Percentiles rank a stretch among this genome's conserved stretches.
These are phyloP conservation scores for Trachelus stipa DNA, from an alignment of 2,888 invertebrate species.

Conservation along the genomic window DNA sequence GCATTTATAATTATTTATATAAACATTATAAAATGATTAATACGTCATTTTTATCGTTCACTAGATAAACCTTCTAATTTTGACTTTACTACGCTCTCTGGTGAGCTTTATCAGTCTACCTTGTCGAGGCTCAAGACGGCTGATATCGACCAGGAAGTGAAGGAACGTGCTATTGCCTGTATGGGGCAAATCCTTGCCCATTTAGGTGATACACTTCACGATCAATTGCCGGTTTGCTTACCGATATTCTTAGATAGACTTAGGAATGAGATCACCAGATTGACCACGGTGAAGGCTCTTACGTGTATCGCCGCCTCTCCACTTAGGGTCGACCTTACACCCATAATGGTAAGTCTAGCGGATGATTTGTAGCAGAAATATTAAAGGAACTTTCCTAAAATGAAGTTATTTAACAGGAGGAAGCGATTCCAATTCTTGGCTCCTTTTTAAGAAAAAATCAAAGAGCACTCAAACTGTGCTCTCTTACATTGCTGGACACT, in stretches of 20 bases:
- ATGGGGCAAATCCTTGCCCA: slow-evolving; percentile 95
- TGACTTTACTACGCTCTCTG: slow-evolving; percentile 83
- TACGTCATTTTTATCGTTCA: not conserved
- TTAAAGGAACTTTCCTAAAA: not conserved
- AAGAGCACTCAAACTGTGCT: slow-evolving; percentile 91
- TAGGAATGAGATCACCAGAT: slow-evolving; percentile 95
- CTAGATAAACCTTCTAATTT: slow-evolving; percentile 69
- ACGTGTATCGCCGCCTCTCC: slow-evolving; percentile 95
- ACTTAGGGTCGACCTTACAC: slow-evolving; percentile 83
- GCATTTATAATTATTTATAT: not conserved
- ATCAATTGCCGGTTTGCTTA: slow-evolving; percentile 85
- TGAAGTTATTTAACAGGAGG: slow-evolving; percentile 69
- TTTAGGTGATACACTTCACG: slow-evolving; percentile 86
- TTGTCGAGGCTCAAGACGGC: slow-evolving; percentile 89
- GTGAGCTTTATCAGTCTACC: slow-evolving; percentile 86
- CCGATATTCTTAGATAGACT: slow-evolving; percentile 96
- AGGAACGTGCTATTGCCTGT: slow-evolving; percentile 96
- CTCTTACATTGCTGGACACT: slow-evolving; percentile 89
- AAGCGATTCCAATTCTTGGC: slow-evolving; percentile 91
- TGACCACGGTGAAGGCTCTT: slow-evolving; percentile 95
- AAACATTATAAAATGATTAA: not conserved
- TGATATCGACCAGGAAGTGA: slow-evolving; percentile 99
- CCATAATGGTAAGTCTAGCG: slow-evolving; percentile 75
- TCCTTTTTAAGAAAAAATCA: slow-evolving; percentile 97
- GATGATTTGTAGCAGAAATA: not conserved